These are phyloP conservation scores for Ladona fulva DNA, from an alignment of 1,140 invertebrate genomes.

Conservation along the genomic window DNA sequence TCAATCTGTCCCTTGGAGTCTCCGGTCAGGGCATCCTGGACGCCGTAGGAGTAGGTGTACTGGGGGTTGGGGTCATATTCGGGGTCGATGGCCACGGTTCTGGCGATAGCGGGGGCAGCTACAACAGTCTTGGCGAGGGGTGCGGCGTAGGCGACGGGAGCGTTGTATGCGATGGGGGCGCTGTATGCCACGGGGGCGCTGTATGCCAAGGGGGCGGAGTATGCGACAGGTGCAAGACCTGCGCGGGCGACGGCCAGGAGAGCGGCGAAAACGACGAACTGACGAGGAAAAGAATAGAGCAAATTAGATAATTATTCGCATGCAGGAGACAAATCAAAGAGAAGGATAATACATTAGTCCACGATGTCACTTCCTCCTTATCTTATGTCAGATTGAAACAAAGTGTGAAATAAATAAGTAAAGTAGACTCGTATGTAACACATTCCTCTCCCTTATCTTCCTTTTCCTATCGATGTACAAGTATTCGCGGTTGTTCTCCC, in stretches of 20 bases:
- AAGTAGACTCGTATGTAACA: no score
- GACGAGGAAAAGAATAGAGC: neutral
- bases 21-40: slow-evolving; percentile 24
- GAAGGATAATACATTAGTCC: no score
- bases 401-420: no score
- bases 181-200: slow-evolving; percentile 18
- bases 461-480: no score
- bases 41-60: slow-evolving; percentile 21
- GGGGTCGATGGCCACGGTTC: slow-evolving; percentile 13
- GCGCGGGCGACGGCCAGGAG: slow-evolving; percentile 19
- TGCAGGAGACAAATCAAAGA: no score
- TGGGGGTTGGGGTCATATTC: slow-evolving; percentile 23
- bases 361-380: no score
- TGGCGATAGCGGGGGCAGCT: slow-evolving; percentile 22
- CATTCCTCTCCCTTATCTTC: no score
- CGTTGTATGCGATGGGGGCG: slow-evolving; percentile 25
- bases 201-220: slow-evolving; percentile 14
- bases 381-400: no score
- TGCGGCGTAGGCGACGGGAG: slow-evolving; percentile 16
- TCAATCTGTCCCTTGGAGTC: slow-evolving; percentile 26
- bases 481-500: no score
- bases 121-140: neutral
- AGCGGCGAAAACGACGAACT: slow-evolving; percentile 18
- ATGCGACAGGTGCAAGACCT: slow-evolving; percentile 12
- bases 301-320: no score